Base-by-base conservation (phyloP, 2,797 vertebrate genomes). In the Gambelia wislizenii region DNA sequence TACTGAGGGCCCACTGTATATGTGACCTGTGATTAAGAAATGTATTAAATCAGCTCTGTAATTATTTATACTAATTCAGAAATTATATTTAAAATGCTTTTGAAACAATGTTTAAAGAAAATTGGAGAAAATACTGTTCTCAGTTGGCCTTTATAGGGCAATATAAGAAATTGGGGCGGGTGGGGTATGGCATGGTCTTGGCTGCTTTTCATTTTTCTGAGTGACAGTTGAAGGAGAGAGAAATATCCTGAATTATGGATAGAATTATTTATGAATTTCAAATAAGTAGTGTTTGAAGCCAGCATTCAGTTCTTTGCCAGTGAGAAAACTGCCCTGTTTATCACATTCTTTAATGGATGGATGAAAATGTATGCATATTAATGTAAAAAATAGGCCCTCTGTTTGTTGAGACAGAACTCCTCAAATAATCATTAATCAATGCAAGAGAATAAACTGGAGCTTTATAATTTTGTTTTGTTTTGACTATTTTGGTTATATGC, bases 291-390 rank as follows among this genome's bases (percentile, higher is more conserved):
- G 91, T 92, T 96, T 94, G 90, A 93, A 95, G 89, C 84, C 78
- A 90, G 54, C 36, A 72, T 93, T 95, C 87, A 82, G 92, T 93
- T 97, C 95, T 93, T 95, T 93, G 90, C 92, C 96, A 93, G 91
- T 87, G 95, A 96, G 91, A 91, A 91, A 94, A 92, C 27, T 64
- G 86, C 89, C 93, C 96, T 96, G 93, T 93, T 97, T 95, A 90
- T 95, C 95, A 91, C 91, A 61, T 94, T 95, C 92, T 91, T 91
- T 95, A 95, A 96, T 90, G 93, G 92, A 89, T 95, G 94, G 93
- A 95, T 93, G 90, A 88, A 93, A 95, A 93, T 90, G 81, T 85
- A 93, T 95, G 84, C 95, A 96, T 96, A 97, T 96, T 96, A 93
- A 96, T 96, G 94, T 91, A 87, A 82, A 49, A 75, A 92, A 90